Evolutionary conservation across 2,113 vertebrate species (phyloP).

Genomic region (Stomatorhinus ivindoensis): DNA sequence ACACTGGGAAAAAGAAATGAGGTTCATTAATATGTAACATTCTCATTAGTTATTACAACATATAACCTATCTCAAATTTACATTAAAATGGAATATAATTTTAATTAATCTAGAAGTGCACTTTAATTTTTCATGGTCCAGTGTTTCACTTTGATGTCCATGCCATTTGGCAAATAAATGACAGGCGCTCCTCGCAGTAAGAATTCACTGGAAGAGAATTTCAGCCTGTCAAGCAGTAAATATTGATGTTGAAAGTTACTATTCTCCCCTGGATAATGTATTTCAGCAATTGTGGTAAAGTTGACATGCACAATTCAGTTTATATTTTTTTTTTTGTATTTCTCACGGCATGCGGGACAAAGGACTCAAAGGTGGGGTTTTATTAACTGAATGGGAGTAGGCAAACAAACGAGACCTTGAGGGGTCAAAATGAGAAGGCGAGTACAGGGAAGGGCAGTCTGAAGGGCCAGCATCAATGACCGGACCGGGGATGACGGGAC

Average conservation of each 20-base stretch:
- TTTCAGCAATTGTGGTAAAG: neutral
- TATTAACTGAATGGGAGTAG: neutral
- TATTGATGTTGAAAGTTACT: neutral
- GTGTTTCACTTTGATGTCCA: slow-evolving; percentile 17
- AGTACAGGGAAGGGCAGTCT: neutral
- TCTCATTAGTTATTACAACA: slow-evolving; percentile 22
- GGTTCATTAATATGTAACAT: slow-evolving; percentile 20
- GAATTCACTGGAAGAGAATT: slow-evolving; percentile 14
- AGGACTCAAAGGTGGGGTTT: neutral
- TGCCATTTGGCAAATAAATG: slow-evolving; percentile 15
- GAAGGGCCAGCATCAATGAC: neutral
- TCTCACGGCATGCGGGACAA: neutral
- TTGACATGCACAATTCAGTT: neutral
- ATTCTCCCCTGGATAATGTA: neutral
- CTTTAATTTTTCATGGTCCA: slow-evolving; percentile 10
- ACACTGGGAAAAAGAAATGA: slow-evolving; percentile 3
- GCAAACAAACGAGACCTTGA: neutral
- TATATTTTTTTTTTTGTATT: neutral
- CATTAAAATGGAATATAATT: slow-evolving; percentile 13
- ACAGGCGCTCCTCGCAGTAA: neutral
- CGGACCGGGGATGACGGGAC: neutral
- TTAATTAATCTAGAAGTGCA: slow-evolving; percentile 15
- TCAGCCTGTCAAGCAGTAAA: neutral
- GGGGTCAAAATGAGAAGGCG: neutral
- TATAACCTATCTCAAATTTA: slow-evolving; percentile 15